phyloP scores from a whole-genome alignment of 2,888 invertebrate genomes.

The Andrena minutula region DNA sequence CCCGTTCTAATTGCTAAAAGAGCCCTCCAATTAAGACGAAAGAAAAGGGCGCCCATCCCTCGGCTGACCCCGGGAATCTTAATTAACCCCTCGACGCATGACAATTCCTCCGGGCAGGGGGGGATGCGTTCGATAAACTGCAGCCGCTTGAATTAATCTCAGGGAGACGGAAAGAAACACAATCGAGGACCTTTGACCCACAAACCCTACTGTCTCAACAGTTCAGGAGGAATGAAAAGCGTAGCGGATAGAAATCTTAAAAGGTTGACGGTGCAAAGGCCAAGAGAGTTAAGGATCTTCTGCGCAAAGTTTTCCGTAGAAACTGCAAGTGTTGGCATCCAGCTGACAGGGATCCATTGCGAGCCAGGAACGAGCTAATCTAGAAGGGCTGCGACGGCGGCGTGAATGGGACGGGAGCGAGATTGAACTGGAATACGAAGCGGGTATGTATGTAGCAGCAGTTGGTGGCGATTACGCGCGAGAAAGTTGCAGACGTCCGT shows the following conservation, averaged over 20 bases:
- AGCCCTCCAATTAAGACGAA: conserved; percentile 57
- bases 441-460: neutral
- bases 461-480: conserved; percentile 23
- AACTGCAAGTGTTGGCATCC: too few species aligned
- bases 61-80: conserved; percentile 22
- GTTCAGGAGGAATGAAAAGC: neutral
- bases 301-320: too few species aligned
- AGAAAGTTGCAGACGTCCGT: conserved; percentile 19
- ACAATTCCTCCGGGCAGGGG: conserved; percentile 22
- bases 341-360: too few species aligned
- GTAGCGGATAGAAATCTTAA: too few species aligned
- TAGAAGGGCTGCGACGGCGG: neutral
- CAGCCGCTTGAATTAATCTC: conserved; percentile 5
- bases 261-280: too few species aligned
- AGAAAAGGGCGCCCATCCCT: conserved; percentile 22
- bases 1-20: conserved; percentile 60
- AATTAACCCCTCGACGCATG: conserved; percentile 57
- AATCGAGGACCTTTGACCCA: neutral
- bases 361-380: too few species aligned
- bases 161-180: neutral
- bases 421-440: neutral
- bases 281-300: too few species aligned
- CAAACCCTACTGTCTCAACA: neutral
- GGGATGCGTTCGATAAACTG: conserved; percentile 22
- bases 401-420: neutral